Conservation (phyloP, 2,888 invertebrate genomes). For the Agonopterix heracliana region DNA sequence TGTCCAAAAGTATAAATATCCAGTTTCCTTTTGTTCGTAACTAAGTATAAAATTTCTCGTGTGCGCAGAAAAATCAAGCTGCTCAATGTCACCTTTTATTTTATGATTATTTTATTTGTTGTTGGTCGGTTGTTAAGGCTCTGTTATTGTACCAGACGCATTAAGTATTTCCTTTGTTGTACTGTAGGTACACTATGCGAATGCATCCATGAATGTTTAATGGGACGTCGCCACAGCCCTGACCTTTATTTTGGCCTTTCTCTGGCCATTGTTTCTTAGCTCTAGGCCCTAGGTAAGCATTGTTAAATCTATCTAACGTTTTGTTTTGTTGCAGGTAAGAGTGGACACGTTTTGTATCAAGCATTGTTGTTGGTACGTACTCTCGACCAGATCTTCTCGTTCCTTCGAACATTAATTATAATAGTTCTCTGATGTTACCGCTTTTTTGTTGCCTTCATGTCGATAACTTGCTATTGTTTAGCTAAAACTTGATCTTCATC, state of each 20-base stretch:
- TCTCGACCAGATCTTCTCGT: too few species aligned
- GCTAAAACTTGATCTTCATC: conserved; percentile 5
- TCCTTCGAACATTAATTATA: too few species aligned
- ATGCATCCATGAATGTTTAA: conserved; percentile 64
- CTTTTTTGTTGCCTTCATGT: too few species aligned
- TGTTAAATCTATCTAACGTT: conserved; percentile 42
- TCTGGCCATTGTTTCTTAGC: conserved; percentile 49
- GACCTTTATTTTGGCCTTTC: conserved; percentile 67
- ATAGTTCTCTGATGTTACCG: too few species aligned
- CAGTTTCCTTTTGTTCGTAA: conserved; percentile 1
- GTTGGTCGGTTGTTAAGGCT: background rate
- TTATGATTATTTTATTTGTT: conserved; percentile 20
- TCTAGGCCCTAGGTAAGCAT: background rate
- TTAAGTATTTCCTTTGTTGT: conserved; percentile 40
- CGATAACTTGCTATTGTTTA: background rate
- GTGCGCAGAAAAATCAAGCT: conserved; percentile 34
- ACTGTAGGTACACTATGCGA: conserved; percentile 38
- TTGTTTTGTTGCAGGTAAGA: conserved; percentile 40
- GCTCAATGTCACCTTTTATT: conserved; percentile 40
- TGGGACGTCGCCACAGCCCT: conserved; percentile 38
- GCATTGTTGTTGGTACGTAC: too few species aligned
- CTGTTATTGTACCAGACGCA: background rate
- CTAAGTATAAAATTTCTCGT: conserved; percentile 25
- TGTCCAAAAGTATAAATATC: too few species aligned
- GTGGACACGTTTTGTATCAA: background rate